A percentile compares a stretch with the other conserved stretches of the same genome.
phyloP scores from a whole-genome alignment of 2,888 invertebrate genomes.

The Acanthosepion pharaonis region DNA sequence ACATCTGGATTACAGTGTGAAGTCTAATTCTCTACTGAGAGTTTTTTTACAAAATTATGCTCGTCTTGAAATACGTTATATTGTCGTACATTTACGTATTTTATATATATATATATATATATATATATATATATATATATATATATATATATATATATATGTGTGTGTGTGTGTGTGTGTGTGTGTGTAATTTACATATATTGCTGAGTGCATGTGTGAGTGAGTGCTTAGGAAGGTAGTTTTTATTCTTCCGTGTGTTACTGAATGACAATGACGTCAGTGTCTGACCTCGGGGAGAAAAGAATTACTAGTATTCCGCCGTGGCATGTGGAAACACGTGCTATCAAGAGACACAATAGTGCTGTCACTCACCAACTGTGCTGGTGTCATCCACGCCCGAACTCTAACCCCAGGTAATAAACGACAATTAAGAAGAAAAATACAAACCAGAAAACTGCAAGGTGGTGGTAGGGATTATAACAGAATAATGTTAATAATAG shows the following conservation, averaged over 20 bases:
- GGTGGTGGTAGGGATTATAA: background rate
- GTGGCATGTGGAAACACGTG: background rate
- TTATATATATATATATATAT: no score
- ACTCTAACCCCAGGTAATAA: background rate
- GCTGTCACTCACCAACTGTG: background rate
- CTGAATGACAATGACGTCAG: background rate
- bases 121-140: background rate
- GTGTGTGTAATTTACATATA: no score
- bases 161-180: background rate
- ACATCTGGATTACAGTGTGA: no score
- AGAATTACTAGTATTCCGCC: background rate
- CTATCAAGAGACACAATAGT: background rate
- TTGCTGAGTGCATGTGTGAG: no score
- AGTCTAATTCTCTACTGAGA: no score
- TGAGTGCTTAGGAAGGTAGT: no score
- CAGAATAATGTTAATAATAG: background rate
- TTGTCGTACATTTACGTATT: no score
- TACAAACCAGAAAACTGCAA: background rate
- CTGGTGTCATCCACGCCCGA: background rate
- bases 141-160: background rate
- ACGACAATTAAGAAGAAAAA: background rate
- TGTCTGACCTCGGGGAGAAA: background rate
- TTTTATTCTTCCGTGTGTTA: background rate
- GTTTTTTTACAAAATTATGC: no score
- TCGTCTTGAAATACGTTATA: no score